Percentiles rank a stretch among this genome's conserved stretches.
Conservation (phyloP, 2,888 invertebrate genomes). For the Nomada ruficornis region DNA sequence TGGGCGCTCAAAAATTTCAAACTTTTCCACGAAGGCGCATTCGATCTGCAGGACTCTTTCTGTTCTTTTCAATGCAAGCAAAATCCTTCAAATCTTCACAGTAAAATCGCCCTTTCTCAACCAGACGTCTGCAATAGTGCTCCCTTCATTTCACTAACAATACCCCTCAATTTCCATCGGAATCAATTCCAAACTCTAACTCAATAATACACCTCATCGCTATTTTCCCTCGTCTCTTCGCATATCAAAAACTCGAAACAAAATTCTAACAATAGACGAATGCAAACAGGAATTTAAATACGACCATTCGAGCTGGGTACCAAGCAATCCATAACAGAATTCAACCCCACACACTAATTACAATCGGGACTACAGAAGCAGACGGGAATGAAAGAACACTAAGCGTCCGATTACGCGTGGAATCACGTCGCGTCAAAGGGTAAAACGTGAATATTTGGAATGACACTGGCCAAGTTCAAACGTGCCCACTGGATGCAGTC, state of each 20-base stretch:
- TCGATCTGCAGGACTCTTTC: background rate
- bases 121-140: background rate
- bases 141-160: background rate
- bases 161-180: background rate
- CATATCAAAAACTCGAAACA: no score
- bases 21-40: constrained; percentile 28
- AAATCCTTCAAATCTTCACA: background rate
- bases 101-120: background rate
- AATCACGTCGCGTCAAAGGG: background rate
- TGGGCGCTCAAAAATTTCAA: constrained; percentile 19
- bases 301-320: no score
- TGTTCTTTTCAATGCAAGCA: background rate
- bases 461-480: constrained; percentile 1
- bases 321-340: no score
- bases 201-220: no score
- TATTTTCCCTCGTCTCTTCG: no score
- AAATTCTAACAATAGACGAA: no score
- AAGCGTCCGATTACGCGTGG: background rate
- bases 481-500: background rate
- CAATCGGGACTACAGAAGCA: background rate
- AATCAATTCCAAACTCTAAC: background rate
- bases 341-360: background rate
- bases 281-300: no score
- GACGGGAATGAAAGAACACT: background rate
- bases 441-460: constrained; percentile 5